Conservation (phyloP, 2,888 invertebrate genomes). For the Cylindroiulus punctatus region DNA sequence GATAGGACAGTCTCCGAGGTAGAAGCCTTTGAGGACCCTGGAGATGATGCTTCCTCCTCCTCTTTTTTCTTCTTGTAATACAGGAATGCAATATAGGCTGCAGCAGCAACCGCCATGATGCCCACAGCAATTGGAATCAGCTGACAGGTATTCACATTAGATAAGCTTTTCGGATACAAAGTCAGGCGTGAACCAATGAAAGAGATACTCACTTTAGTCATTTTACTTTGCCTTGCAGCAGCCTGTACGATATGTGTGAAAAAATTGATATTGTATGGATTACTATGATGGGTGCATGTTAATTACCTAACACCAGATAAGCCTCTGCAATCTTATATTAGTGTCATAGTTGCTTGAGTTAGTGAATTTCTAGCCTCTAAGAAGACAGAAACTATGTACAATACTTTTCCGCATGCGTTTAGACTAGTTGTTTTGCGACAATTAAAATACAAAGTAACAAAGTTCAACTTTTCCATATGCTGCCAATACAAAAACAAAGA, state of each 20-base stretch:
- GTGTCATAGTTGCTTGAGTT: no score
- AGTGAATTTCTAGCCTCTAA: no score
- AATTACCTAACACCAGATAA: no score
- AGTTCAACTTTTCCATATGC: conserved; percentile 7
- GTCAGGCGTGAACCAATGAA: background rate
- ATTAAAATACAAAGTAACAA: no score
- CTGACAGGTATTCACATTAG: background rate
- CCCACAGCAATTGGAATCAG: background rate
- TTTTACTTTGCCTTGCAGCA: background rate
- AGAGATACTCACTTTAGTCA: background rate
- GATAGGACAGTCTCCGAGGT: no score
- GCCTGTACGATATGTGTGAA: background rate
- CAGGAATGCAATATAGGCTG: background rate
- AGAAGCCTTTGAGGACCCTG: background rate
- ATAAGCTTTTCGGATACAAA: background rate
- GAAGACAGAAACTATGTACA: no score
- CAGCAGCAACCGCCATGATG: background rate
- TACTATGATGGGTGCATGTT: no score
- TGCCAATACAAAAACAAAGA: background rate
- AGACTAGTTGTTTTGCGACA: no score
- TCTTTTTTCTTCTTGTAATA: conserved; percentile 21
- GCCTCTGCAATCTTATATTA: no score
- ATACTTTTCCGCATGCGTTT: no score
- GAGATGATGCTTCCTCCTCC: background rate
- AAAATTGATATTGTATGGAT: no score